These are phyloP conservation scores for Ispidina picta DNA, from an alignment of 2,797 vertebrate genomes.

Conservation along the genomic window DNA sequence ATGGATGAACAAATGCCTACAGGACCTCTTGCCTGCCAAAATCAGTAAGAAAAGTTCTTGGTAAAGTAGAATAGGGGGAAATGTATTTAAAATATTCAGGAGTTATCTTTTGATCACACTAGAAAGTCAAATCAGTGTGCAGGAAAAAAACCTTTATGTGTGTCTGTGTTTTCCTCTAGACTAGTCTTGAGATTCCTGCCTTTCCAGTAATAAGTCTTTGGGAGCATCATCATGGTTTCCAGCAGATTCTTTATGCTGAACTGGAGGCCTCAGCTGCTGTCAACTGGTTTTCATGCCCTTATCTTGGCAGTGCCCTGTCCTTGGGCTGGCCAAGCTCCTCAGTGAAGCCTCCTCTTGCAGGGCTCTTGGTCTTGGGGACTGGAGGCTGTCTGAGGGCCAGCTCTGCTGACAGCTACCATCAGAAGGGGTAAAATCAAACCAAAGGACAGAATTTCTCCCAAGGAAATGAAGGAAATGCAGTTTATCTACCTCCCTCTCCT, in stretches of 20 bases:
- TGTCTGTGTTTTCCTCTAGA: neutral
- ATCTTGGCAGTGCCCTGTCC: neutral
- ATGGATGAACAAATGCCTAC: neutral
- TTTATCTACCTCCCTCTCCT: neutral
- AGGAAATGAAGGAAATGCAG: neutral
- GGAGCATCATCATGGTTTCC: neutral
- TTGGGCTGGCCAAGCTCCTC: neutral
- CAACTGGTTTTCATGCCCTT: neutral
- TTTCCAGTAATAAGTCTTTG: neutral
- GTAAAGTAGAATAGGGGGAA: neutral
- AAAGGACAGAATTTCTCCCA: neutral
- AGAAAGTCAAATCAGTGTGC: neutral
- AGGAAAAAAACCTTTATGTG: neutral
- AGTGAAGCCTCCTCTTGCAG: neutral
- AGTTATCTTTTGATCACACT: neutral
- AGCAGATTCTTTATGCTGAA: neutral
- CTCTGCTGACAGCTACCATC: neutral
- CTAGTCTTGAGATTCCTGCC: neutral
- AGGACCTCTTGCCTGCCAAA: neutral
- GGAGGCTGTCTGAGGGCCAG: neutral
- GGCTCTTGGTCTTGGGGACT: neutral
- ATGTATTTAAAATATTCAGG: neutral
- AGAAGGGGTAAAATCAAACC: neutral
- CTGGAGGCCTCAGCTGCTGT: neutral
- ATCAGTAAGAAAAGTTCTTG: neutral